phyloP scores from a whole-genome alignment of 2,113 vertebrate species.

The Corythornis cristatus region DNA sequence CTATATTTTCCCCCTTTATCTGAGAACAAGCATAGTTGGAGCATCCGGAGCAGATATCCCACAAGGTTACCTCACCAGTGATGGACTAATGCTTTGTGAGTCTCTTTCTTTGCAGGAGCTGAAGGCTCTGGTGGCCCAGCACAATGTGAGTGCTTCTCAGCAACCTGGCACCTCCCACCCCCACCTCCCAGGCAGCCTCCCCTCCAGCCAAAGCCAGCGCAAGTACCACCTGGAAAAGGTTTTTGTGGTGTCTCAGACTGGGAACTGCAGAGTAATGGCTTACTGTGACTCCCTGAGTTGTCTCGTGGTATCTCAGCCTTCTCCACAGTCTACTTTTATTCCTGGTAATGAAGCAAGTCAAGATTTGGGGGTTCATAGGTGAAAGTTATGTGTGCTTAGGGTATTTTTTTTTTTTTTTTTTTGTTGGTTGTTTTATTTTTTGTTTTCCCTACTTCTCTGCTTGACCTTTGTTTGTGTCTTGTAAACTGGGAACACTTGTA shows the following conservation, averaged over 20 bases:
- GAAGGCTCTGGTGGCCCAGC: constrained; percentile 79
- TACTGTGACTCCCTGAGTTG: constrained; percentile 86
- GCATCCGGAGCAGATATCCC: neutral
- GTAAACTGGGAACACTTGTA: neutral
- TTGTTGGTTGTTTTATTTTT: neutral
- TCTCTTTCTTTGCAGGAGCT: constrained; percentile 82
- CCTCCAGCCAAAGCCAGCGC: constrained; percentile 72
- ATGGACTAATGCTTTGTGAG: neutral
- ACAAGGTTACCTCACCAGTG: neutral
- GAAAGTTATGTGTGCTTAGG: neutral
- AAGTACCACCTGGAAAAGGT: constrained; percentile 87
- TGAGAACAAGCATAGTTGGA: neutral
- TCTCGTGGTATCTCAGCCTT: constrained; percentile 91
- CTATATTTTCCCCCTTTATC: neutral
- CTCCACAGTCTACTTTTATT: constrained; percentile 86
- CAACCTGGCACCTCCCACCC: constrained; percentile 35
- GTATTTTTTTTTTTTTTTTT: too few species aligned
- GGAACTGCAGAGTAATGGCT: constrained; percentile 88
- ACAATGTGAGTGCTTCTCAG: constrained; percentile 46
- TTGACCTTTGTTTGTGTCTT: neutral
- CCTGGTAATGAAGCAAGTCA: constrained; percentile 80
- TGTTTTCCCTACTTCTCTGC: neutral
- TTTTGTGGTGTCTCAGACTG: constrained; percentile 85
- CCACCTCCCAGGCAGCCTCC: neutral
- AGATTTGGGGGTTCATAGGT: neutral